Evolutionary conservation across 2,888 invertebrate genomes (phyloP).

Genomic region (Apotomis betuletana): DNA sequence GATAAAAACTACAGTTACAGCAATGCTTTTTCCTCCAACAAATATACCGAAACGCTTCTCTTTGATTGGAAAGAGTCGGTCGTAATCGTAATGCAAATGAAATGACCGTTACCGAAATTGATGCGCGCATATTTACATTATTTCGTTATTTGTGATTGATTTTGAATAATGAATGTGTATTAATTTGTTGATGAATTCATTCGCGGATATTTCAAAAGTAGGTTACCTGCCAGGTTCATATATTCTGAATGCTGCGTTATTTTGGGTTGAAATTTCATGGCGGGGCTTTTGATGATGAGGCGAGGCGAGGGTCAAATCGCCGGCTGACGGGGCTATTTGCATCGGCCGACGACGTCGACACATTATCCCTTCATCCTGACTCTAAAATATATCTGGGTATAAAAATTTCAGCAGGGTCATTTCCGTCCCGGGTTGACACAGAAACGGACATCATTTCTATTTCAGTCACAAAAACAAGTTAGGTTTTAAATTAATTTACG

Average conservation of each 20-base stretch:
- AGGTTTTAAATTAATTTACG: not conserved
- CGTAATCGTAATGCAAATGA: conserved; percentile 42
- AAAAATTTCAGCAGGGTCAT: conserved; percentile 53
- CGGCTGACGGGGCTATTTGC: conserved; percentile 62
- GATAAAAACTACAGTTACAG: conserved; percentile 24
- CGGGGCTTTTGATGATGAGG: conserved; percentile 55
- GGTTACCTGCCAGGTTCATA: conserved; percentile 34
- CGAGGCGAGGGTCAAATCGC: conserved; percentile 50
- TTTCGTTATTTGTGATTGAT: conserved; percentile 14
- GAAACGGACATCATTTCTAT: conserved; percentile 38
- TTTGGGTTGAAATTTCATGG: conserved; percentile 51
- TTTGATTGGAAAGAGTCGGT: conserved; percentile 31
- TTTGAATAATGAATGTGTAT: conserved; percentile 1
- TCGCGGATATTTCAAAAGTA: conserved; percentile 13
- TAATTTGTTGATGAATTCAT: not conserved
- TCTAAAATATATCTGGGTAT: conserved; percentile 59
- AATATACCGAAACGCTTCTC: conserved; percentile 27
- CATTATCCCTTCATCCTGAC: conserved; percentile 66
- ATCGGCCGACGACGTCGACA: conserved; percentile 58
- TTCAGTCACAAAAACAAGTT: conserved; percentile 8
- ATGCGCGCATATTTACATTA: conserved; percentile 32
- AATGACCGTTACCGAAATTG: conserved; percentile 35
- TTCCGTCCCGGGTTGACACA: conserved; percentile 53
- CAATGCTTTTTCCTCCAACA: conserved; percentile 13
- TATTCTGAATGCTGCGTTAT: conserved; percentile 44